Conservation (phyloP, 2,797 vertebrate species). For the Periparus ater region DNA sequence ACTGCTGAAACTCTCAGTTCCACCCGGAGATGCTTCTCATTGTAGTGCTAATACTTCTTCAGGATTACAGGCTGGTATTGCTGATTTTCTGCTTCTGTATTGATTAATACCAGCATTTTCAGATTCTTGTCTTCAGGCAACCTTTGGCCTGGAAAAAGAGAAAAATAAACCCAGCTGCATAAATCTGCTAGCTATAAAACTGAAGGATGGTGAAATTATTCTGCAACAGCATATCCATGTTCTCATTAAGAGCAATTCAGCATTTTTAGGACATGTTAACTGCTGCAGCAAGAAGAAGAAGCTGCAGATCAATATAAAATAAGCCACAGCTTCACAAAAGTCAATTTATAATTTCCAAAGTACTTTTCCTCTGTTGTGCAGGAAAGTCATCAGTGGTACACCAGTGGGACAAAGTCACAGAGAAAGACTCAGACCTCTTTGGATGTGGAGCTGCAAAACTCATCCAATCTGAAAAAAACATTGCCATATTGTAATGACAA, state of each 20-base stretch:
- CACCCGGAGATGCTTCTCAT: neutral
- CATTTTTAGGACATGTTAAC: conserved; percentile 40
- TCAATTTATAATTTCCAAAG: conserved; percentile 4
- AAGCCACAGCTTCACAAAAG: neutral
- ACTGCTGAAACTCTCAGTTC: neutral
- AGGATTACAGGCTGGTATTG: neutral
- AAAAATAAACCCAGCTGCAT: neutral
- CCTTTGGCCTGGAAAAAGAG: neutral
- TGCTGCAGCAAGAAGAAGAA: neutral
- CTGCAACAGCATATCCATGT: conserved; percentile 4
- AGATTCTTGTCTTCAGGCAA: neutral
- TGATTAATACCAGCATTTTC: neutral
- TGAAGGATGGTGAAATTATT: conserved; percentile 27
- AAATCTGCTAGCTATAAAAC: conserved; percentile 21
- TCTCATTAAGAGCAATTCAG: conserved; percentile 41
- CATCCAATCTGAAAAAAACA: neutral
- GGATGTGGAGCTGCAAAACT: neutral
- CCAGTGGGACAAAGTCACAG: neutral
- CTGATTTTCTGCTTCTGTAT: neutral
- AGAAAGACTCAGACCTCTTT: neutral
- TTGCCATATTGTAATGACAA: neutral
- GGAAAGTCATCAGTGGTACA: neutral
- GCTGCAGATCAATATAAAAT: conserved; percentile 24
- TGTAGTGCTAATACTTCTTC: neutral
- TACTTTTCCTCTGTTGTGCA: neutral